Base-by-base conservation (phyloP, 1,140 invertebrate genomes). In the Lepidurus arcticus region DNA sequence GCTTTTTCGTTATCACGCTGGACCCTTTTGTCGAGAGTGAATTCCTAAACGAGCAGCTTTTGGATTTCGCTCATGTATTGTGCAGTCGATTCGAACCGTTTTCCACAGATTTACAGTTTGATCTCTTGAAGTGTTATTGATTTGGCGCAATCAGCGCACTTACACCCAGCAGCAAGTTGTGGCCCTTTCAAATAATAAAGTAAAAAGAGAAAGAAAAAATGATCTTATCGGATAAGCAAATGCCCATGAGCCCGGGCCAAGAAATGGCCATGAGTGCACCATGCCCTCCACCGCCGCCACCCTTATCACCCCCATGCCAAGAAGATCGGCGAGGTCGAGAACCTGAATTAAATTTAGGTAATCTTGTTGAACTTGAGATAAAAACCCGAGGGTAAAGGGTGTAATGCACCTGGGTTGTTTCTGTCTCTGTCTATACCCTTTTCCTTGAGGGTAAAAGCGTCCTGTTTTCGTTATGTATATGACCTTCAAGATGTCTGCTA, bases 281-380 rank as follows among this genome's bases (percentile, higher is more conserved):
- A 21, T 65, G 53, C 21, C 53, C 53, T n/a, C 53, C 53, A 9
- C 53, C 53, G 21, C 53, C 53, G 9, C 53, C 53, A 65, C 53
- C 53, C 13, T 65, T 65, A 3, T 65, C 76, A 34, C 42, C 65
- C 44, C 44, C 76, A 11, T 21, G 74, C 44, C 78, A 78, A 74
- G 73, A 78, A 44, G 65, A 76, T 24, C 44, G 78, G 5, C 26
- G 78, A 44, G 65, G 74, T 74, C 78, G 78, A 24, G 78, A 78
- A 75, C 78, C 78, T 24, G 78, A 78, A 78, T 73, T 78, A 43
- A 73, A 78, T 78, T 75, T 78, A 74, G 78, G 78, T 78, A 74
- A 65, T 65, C 53, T 9, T n/a, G 53, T 7, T 13, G 6, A 65
- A n/a, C 6, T 65, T 21, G 8, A 65, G 53, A 16, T 21, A 4